Base-by-base conservation (phyloP, 2,888 invertebrate species). In the Leucophenga maculata region DNA sequence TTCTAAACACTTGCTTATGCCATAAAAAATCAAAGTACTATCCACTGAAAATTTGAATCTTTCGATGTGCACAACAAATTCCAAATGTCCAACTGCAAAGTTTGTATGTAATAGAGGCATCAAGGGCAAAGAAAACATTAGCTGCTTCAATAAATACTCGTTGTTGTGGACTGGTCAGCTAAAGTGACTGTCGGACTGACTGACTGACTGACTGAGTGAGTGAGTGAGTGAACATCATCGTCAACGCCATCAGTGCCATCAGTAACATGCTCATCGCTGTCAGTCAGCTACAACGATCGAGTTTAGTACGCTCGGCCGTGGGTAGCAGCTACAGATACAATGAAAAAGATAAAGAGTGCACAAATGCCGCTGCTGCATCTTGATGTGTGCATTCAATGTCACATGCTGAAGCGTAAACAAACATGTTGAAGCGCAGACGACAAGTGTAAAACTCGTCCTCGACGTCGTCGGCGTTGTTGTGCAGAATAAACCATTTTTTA, bases 381-480 rank as follows among this genome's bases (percentile, higher is more conserved):
- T 48, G 62, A 46, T 64, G 62, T 64, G 48, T 64, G 62, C 62
- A 46, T 44, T 64, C 62, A 64, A 64, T 64, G 62, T 64, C 79
- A 85, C 85, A 85, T 82, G 83, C 77, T 84, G 81, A 84, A 82
- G 81, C 84, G 84, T 82, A 81, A 83, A 85, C 78, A 85, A 85
- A 83, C 80, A 82, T 85, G 83, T 75, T 77, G 75, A 80, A 77
- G 74, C 74, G 60, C 6, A 64, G 62, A 65, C 62, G 62, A 39
- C 67, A 55, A 62, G 66, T 54, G 60, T 67, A 32, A 54, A 52
- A 67, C 32, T 3, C 48, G 39, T 46, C 16, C 50, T 39, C 44
- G 26, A 22, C 50, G 50, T 18, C 11, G 16, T 16, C 18, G 16
- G 3, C 16, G 57, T 22, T 39, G 39, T 39, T 11, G 39, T 39